Evolutionary conservation across 2,888 invertebrate genomes (phyloP).

Genomic region (Eristalis tenax): DNA sequence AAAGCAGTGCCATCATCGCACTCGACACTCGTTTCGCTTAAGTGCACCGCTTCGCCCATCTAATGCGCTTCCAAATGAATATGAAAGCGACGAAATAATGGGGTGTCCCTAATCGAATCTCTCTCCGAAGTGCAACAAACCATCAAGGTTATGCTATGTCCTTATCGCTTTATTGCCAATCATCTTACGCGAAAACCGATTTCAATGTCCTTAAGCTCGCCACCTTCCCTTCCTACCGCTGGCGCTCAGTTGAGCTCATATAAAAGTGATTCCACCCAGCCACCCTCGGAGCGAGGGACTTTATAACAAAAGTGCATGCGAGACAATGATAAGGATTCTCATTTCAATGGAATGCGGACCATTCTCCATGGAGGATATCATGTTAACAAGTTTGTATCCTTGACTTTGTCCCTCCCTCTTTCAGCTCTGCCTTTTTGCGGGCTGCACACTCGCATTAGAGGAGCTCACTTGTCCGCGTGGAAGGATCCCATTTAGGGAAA

Average conservation of each 20-base stretch:
- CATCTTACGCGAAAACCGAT: conserved; percentile 59
- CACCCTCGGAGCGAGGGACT: not conserved
- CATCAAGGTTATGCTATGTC: conserved; percentile 60
- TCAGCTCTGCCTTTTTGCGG: not conserved
- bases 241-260: conserved; percentile 29
- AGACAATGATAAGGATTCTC: conserved; percentile 69
- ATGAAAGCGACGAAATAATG: conserved; percentile 30
- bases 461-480: conserved; percentile 38
- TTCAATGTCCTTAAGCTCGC: conserved; percentile 25
- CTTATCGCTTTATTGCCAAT: conserved; percentile 66
- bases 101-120: conserved; percentile 60
- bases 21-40: not conserved
- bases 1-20: not conserved
- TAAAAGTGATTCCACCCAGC: conserved; percentile 13
- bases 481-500: not conserved
- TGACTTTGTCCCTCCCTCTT: conserved; percentile 39
- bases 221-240: not conserved
- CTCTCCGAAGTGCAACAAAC: conserved; percentile 61
- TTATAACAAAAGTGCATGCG: conserved; percentile 66
- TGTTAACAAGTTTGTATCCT: conserved; percentile 69
- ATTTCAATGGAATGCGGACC: conserved; percentile 67
- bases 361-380: conserved; percentile 55
- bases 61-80: conserved; percentile 3
- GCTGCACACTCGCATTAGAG: not conserved
- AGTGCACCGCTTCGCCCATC: conserved; percentile 16